Conservation (phyloP, 2,113 vertebrate genomes). For the Dasyprocta punctata region DNA sequence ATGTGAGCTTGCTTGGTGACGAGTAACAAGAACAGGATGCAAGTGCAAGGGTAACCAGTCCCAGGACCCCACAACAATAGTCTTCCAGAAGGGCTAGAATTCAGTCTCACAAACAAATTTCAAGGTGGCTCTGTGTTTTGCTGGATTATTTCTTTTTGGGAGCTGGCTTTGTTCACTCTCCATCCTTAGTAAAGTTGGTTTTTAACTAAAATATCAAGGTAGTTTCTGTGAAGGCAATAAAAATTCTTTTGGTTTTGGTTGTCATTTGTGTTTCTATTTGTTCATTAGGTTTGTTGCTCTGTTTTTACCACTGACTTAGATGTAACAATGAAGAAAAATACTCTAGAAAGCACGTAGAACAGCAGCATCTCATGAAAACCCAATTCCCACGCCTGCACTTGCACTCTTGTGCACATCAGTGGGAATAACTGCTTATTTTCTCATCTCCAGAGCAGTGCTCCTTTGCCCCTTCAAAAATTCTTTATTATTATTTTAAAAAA, state of each 20-base stretch:
- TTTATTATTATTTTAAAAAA: not conserved
- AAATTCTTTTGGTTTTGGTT: not conserved
- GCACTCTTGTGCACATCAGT: not conserved
- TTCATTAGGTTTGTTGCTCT: not conserved
- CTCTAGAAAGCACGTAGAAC: not conserved
- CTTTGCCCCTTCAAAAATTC: not conserved
- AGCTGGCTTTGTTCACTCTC: not conserved
- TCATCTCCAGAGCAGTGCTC: not conserved
- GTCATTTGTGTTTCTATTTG: not conserved
- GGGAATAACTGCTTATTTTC: not conserved
- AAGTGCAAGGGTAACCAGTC: not conserved
- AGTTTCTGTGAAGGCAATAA: not conserved
- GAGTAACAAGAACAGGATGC: not conserved
- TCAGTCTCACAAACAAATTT: not conserved
- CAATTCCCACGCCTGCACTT: no score
- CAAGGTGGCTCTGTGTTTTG: not conserved
- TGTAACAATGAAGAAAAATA: not conserved
- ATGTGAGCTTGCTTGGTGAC: not conserved
- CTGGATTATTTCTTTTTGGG: not conserved
- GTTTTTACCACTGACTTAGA: not conserved
- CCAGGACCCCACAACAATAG: no score
- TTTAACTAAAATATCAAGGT: not conserved
- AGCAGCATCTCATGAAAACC: not conserved
- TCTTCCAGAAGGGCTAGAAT: not conserved
- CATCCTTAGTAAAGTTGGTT: not conserved